A percentile compares a stretch with the other conserved stretches of the same genome.
phyloP scores from a whole-genome alignment of 2,797 vertebrate species.

The Glyptemys insculpta region DNA sequence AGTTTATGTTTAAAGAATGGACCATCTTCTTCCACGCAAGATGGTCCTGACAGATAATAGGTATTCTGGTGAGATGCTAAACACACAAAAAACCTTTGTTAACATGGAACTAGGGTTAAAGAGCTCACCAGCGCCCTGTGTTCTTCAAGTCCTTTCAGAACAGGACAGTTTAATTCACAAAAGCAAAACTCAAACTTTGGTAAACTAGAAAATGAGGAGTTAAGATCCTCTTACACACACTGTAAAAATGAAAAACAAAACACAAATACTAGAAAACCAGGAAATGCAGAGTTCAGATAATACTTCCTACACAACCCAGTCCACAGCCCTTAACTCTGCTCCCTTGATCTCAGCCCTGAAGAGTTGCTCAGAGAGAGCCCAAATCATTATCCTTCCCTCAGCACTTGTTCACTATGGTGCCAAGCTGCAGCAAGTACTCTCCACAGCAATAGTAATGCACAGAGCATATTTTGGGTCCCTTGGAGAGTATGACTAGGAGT shows the following conservation, averaged over 20 bases:
- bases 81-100: neutral
- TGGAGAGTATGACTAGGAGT: fast-evolving
- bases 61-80: neutral
- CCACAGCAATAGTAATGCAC: neutral
- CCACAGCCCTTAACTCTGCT: neutral
- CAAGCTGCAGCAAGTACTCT: neutral
- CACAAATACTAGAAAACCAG: neutral
- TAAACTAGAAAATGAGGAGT: neutral
- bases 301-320: neutral
- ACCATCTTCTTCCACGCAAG: neutral
- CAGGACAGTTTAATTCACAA: neutral
- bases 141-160: neutral
- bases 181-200: neutral
- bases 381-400: neutral
- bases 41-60: neutral
- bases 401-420: neutral
- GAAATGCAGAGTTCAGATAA: neutral
- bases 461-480: neutral
- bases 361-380: neutral
- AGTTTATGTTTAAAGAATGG: neutral
- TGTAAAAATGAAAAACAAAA: neutral
- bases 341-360: neutral
- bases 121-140: neutral
- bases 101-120: neutral
- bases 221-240: neutral